Evolutionary conservation across 1,140 invertebrate species (phyloP).

Genomic region (Neuroterus valhalla): DNA sequence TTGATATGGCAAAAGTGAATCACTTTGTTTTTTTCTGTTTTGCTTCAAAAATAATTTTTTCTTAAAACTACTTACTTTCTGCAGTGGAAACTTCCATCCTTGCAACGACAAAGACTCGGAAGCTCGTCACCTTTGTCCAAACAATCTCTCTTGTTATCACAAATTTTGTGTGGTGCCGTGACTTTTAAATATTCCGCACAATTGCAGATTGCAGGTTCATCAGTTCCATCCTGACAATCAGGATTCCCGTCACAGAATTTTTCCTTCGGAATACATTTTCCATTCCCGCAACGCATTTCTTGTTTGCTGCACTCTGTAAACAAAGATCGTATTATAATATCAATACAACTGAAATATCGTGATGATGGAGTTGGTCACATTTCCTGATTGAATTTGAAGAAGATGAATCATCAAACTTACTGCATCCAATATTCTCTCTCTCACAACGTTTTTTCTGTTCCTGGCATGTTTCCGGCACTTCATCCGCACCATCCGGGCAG

Average conservation of each 20-base stretch:
- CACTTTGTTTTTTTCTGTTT: too few species aligned
- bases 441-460: constrained; percentile 51
- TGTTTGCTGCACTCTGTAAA: constrained; percentile 75
- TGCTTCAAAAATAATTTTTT: background rate
- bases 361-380: too few species aligned
- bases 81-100: constrained; percentile 74
- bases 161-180: constrained; percentile 80
- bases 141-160: constrained; percentile 88
- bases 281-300: constrained; percentile 81
- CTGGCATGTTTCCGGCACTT: constrained; percentile 75
- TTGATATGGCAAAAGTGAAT: too few species aligned
- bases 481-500: constrained; percentile 83
- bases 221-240: constrained; percentile 83
- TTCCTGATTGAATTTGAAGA: background rate
- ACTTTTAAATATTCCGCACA: constrained; percentile 82
- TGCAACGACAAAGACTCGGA: constrained; percentile 79
- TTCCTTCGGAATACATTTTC: constrained; percentile 81
- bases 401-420: constrained; percentile 57
- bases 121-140: constrained; percentile 87
- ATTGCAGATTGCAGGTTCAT: constrained; percentile 81
- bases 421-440: constrained; percentile 56
- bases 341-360: too few species aligned
- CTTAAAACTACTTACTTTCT: constrained; percentile 64
- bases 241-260: constrained; percentile 80
- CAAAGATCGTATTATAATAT: constrained; percentile 51